Evolutionary conservation across 1,140 invertebrate species (phyloP).

Genomic region (Oppia nitens): DNA sequence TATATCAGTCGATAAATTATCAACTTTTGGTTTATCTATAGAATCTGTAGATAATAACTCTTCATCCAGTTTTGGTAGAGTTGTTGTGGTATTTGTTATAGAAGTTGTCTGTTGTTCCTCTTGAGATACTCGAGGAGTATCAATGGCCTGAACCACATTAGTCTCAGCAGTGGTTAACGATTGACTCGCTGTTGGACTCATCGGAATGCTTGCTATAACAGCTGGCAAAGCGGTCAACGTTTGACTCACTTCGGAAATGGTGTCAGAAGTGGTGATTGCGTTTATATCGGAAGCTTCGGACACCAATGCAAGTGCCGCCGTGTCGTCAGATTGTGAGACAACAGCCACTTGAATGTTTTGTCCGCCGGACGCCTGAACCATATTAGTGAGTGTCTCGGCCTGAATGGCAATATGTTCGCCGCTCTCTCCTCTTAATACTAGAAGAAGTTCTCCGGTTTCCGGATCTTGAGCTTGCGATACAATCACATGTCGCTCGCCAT

Average conservation of each 20-base stretch:
- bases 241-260: background rate
- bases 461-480: slow-evolving; percentile 10
- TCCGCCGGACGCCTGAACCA: slow-evolving; percentile 3
- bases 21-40: too few species aligned
- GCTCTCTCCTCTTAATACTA: slow-evolving; percentile 12
- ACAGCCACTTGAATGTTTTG: background rate
- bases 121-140: background rate
- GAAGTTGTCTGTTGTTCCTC: background rate
- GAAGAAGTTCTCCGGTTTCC: slow-evolving; percentile 9
- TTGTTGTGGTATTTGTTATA: background rate
- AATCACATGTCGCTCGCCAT: slow-evolving; percentile 9
- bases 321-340: slow-evolving; percentile 2
- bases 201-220: background rate
- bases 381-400: background rate
- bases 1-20: too few species aligned
- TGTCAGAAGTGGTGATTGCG: background rate
- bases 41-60: too few species aligned
- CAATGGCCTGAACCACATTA: slow-evolving; percentile 11
- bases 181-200: background rate
- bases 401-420: slow-evolving; percentile 10
- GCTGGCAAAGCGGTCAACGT: background rate
- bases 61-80: too few species aligned
- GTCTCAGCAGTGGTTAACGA: background rate
- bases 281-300: background rate
- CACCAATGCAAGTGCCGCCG: background rate